Evolutionary conservation across 2,797 vertebrate genomes (phyloP), one percentile per base, ranked within the genome.

Genomic region (Calcarius lapponicus): DNA sequence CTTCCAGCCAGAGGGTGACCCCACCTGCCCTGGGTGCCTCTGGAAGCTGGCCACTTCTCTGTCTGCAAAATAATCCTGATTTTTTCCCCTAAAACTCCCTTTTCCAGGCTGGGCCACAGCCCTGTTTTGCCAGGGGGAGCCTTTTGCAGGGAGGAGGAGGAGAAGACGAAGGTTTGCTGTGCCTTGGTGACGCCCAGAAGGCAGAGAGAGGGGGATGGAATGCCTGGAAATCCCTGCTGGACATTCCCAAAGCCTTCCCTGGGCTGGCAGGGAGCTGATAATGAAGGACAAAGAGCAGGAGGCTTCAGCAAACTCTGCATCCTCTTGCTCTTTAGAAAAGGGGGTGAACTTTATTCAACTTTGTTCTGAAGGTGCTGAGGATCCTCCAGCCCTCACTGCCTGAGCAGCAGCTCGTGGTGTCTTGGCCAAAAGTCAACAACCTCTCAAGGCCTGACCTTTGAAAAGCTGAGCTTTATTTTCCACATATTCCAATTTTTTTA

Each of bases 361-460:
- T 73, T 20, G 64, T 53, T 70, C 71, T 7, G 3, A 3, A 45
- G 43, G 67, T 53, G 81, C 84, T 1, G 0, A 31, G 25, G 72
- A 60, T 74, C 67, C 15, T 9, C 1, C 31, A 13, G 31, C 47
- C 38, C 11, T 2, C 48, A 2, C 47, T 9, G 79, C 34, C 80
- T 5, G 84, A 70, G 60, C 48, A 45, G 73, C 7, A 75, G 57
- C 43, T n/a, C 29, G 3, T 16, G 51, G 71, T 48, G 83, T 3
- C 83, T 51, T 45, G 74, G 21, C 74, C 79, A 51, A 86, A 91
- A 89, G 95, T 60, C 95, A 92, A 88, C 94, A 93, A 0, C n/a
- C 25, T 88, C 42, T 17, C 53, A 21, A 88, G 61, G 28, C 28
- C 3, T 95, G 95, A 93, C 96, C 94, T 95, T 96, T 91, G 17